Evolutionary conservation across 2,888 invertebrate species (phyloP).

Genomic region (Acanthosepion pharaonis): DNA sequence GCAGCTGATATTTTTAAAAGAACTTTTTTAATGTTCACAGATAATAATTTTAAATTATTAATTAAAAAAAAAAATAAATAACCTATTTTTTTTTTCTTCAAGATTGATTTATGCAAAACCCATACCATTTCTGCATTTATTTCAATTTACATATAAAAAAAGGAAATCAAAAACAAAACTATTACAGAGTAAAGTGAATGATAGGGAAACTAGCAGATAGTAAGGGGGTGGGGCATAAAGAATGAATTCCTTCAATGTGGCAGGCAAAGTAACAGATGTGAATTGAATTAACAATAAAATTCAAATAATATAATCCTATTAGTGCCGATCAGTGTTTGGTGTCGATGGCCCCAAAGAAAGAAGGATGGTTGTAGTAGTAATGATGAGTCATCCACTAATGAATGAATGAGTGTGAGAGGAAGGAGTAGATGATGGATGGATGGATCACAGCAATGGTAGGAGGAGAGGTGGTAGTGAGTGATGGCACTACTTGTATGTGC

Average conservation of each 20-base stretch:
- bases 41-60: background rate
- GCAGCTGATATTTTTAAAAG: background rate
- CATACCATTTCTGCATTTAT: slow-evolving; percentile 6
- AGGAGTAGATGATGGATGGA: background rate
- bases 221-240: background rate
- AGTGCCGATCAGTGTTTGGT: slow-evolving; percentile 22
- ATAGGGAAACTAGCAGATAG: background rate
- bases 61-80: background rate
- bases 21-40: background rate
- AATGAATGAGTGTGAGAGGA: background rate
- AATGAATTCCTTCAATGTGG: slow-evolving; percentile 21
- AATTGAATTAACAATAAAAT: slow-evolving; percentile 33
- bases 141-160: background rate
- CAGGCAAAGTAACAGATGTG: slow-evolving; percentile 33
- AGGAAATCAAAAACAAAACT: background rate
- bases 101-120: background rate
- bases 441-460: background rate
- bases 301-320: slow-evolving; percentile 13
- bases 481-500: background rate
- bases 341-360: background rate
- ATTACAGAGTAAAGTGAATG: background rate
- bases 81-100: background rate
- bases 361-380: slow-evolving; percentile 33
- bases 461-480: background rate
- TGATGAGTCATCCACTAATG: slow-evolving; percentile 33